These are phyloP conservation scores for Chrysolina americana DNA, from an alignment of 2,888 invertebrate species.

Conservation along the genomic window DNA sequence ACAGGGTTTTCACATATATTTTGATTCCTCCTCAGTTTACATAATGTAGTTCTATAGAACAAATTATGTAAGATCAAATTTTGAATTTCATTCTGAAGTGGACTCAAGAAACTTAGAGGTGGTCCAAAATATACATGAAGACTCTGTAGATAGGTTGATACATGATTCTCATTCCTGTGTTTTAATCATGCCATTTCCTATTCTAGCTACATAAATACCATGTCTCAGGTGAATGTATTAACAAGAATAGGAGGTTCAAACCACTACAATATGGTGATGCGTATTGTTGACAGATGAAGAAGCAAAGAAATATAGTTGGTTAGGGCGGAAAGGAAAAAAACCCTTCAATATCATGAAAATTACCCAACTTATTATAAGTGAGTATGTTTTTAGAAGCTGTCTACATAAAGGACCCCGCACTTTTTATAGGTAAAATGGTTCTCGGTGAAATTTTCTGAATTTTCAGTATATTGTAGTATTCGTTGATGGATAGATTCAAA, in stretches of 20 bases:
- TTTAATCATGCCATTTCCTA: neutral
- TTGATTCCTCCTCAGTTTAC: too few species aligned
- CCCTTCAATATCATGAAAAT: constrained; percentile 15
- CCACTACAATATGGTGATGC: constrained; percentile 8
- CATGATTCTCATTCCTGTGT: neutral
- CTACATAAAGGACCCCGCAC: too few species aligned
- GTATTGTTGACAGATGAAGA: constrained; percentile 17
- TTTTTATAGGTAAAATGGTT: too few species aligned
- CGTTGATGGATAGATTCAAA: too few species aligned
- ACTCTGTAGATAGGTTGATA: too few species aligned
- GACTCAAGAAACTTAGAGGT: neutral
- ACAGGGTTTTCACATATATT: too few species aligned
- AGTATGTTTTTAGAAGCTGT: constrained; percentile 9
- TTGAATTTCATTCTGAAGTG: neutral
- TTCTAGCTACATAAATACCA: neutral
- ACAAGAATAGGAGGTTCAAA: constrained; percentile 10
- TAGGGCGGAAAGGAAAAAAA: constrained; percentile 19
- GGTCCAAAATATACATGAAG: too few species aligned
- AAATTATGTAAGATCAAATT: neutral
- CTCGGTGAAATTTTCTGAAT: too few species aligned
- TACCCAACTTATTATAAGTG: constrained; percentile 5
- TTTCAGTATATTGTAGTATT: too few species aligned
- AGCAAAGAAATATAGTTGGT: constrained; percentile 16
- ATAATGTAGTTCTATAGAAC: too few species aligned
- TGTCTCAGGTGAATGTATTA: constrained; percentile 14